Base-by-base conservation (phyloP, 2,113 vertebrate genomes). In the Campylomormyrus numenius region DNA sequence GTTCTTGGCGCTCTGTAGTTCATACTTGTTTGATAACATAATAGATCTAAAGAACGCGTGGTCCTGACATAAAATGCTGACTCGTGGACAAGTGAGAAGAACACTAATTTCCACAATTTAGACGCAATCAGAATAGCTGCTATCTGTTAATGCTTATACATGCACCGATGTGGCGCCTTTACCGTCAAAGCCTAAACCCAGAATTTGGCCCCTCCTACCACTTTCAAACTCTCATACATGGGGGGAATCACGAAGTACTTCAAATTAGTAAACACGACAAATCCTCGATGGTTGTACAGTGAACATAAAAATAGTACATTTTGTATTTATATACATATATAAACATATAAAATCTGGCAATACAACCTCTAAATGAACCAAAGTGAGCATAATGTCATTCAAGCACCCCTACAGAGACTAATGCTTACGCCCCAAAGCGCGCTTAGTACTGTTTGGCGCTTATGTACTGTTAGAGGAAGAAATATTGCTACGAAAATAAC, bases 401-500 rank as follows among this genome's bases (percentile, higher is more conserved):
- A 4, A 0, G 35, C 53, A 24, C 87, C 87, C 89, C 89, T 77
- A 27, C 52, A 10, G n/a, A 89, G 89, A 58, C 49, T 84, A 89
- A 89, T 89, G 77, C 49, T 83, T 46, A 45, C 89, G 27, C 42
- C 93, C 42, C 90, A 93, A 93, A 93, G 94, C 95, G 95, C 95
- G 95, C 94, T 91, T 94, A 92, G 89, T 77, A 70, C 53, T 88
- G 89, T 90, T 91, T 92, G 92, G 90, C 90, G 90, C 85, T 90
- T 46, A 85, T 90, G 50, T 62, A 89, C 80, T 45, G 77, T 74
- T 74, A 42, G 50, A 85, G 77, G 77, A 89, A 89, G 77, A 62
- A 62, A 85, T 84, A 56, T 83, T 84, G 35, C 70, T 86, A 45
- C 53, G 24, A 58, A 80, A 89, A 89, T 56, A 89, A 89, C 56